Conservation (phyloP, 2,113 vertebrate species). For the Tupaia chinensis region DNA sequence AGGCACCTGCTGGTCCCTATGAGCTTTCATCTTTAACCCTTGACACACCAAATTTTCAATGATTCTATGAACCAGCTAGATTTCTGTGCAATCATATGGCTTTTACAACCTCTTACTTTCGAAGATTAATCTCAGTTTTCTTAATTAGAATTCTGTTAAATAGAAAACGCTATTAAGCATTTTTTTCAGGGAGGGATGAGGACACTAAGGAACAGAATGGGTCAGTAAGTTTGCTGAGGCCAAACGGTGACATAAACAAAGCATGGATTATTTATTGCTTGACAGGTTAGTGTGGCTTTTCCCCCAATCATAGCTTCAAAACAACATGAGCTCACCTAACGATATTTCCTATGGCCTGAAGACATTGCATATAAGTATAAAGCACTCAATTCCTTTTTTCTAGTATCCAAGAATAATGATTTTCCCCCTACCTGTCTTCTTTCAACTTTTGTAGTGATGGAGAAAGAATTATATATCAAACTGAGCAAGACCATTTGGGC, state of each 20-base stretch:
- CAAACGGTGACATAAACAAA: background rate
- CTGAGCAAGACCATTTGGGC: constrained; percentile 23
- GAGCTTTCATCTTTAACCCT: constrained; percentile 23
- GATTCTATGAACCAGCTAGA: background rate
- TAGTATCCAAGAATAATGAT: background rate
- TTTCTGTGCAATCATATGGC: background rate
- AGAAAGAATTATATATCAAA: constrained; percentile 64
- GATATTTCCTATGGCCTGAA: background rate
- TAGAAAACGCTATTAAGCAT: background rate
- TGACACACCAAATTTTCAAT: background rate
- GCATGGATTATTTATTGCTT: background rate
- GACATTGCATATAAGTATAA: background rate
- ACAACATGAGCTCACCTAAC: background rate
- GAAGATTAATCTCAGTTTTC: constrained; percentile 30
- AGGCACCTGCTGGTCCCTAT: too few species aligned
- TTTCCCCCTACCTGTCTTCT: background rate
- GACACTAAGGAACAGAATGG: constrained; percentile 31
- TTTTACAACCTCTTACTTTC: constrained; percentile 21
- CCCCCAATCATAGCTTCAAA: background rate
- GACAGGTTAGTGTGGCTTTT: background rate
- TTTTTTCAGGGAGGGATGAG: background rate
- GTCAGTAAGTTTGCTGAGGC: background rate
- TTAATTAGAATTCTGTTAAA: constrained; percentile 48
- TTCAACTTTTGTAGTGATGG: constrained; percentile 37
- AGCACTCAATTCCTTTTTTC: background rate